A percentile compares a stretch with the other conserved stretches of the same genome.
Evolutionary conservation across 2,888 invertebrate genomes (phyloP).

Genomic region (Sesia bembeciformis): DNA sequence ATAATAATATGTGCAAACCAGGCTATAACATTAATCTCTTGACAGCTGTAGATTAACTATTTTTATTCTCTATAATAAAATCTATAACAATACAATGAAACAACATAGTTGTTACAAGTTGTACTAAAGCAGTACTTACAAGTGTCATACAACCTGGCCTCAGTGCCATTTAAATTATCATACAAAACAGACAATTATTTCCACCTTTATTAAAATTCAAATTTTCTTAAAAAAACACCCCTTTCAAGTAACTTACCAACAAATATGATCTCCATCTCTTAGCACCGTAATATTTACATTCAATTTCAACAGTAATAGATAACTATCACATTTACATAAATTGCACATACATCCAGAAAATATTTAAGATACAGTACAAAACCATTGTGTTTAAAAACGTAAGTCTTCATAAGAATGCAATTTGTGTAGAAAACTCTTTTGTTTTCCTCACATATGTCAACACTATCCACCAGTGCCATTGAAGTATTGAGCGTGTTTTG

Average conservation of each 20-base stretch:
- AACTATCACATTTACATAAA: slow-evolving; percentile 59
- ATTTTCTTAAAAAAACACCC: background rate
- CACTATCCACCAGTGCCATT: slow-evolving; percentile 69
- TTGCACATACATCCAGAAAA: slow-evolving; percentile 55
- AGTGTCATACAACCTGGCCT: background rate
- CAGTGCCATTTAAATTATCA: background rate
- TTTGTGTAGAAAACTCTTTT: slow-evolving; percentile 19
- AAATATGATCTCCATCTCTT: slow-evolving; percentile 42
- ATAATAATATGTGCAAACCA: too few relatives aligned
- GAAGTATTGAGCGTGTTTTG: slow-evolving; percentile 84
- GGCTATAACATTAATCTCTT: too few relatives aligned
- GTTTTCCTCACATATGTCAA: slow-evolving; percentile 26
- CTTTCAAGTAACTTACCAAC: slow-evolving; percentile 20
- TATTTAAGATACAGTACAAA: slow-evolving; percentile 7
- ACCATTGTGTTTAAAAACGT: background rate
- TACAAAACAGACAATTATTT: background rate
- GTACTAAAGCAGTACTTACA: slow-evolving; percentile 63
- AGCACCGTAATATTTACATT: slow-evolving; percentile 60
- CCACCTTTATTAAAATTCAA: background rate
- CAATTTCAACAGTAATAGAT: slow-evolving; percentile 36
- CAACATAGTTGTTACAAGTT: slow-evolving; percentile 68
- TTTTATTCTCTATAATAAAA: background rate
- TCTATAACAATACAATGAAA: slow-evolving; percentile 17
- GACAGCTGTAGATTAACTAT: too few relatives aligned
- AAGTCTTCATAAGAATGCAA: background rate